Conservation (phyloP, 2,113 vertebrate genomes). For the Indicator maculatus region DNA sequence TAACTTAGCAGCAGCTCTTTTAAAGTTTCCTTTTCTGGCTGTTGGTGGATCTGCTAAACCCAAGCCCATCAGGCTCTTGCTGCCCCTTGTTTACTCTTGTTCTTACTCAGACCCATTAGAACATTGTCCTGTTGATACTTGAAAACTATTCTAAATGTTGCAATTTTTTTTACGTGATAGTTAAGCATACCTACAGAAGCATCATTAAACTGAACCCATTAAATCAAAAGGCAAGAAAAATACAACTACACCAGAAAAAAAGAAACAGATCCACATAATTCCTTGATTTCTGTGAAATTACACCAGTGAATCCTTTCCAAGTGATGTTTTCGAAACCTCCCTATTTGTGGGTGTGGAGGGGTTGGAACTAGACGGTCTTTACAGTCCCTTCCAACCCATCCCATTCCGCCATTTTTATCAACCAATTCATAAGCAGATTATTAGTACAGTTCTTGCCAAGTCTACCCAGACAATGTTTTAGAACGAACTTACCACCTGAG, state of each 20-base stretch:
- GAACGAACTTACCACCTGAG: conserved; percentile 71
- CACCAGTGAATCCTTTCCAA: not conserved
- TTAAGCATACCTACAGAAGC: not conserved
- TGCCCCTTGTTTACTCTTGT: not conserved
- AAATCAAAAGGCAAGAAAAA: not conserved
- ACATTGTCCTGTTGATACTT: not conserved
- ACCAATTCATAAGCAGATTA: not conserved
- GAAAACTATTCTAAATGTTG: not conserved
- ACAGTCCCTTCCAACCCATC: no score
- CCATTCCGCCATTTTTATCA: not conserved
- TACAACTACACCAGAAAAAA: not conserved
- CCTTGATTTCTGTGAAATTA: not conserved
- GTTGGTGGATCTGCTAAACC: not conserved
- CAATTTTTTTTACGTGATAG: not conserved
- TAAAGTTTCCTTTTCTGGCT: not conserved
- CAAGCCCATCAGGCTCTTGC: not conserved
- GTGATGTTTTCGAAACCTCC: no score
- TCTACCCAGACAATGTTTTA: not conserved
- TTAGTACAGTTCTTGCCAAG: not conserved
- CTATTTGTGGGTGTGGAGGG: no score
- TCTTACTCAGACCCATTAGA: not conserved
- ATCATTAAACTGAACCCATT: not conserved
- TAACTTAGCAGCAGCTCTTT: not conserved
- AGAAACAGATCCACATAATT: not conserved
- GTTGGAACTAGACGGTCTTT: no score